These are phyloP conservation scores for Mizuhopecten yessoensis DNA, from an alignment of 1,140 invertebrate genomes.

Conservation along the genomic window DNA sequence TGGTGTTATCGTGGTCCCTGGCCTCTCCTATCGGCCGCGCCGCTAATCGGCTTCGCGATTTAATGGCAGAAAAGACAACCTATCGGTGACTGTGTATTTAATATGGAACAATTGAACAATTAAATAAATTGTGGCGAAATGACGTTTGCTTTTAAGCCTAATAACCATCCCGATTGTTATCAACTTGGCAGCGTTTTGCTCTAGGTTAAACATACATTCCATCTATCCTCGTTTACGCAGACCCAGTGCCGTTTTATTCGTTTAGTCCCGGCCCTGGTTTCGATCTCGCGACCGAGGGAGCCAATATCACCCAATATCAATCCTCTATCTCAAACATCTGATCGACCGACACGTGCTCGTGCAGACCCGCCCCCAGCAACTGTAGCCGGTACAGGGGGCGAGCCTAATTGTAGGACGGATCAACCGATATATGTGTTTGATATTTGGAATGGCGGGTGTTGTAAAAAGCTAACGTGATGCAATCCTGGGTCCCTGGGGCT, in stretches of 20 bases:
- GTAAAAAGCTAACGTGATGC: slow-evolving; percentile 17
- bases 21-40: slow-evolving; percentile 8
- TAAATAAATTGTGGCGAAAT: slow-evolving; percentile 39
- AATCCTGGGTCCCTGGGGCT: not conserved
- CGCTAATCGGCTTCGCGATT: slow-evolving; percentile 24
- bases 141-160: slow-evolving; percentile 38
- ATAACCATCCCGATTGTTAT: slow-evolving; percentile 8
- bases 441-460: slow-evolving; percentile 23
- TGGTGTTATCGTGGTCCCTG: not conserved
- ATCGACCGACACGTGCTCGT: slow-evolving; percentile 21
- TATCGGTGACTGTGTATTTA: slow-evolving; percentile 33
- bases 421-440: not conserved
- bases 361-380: slow-evolving; percentile 13
- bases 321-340: not conserved
- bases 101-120: slow-evolving; percentile 36
- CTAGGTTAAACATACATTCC: not conserved
- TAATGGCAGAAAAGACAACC: slow-evolving; percentile 37
- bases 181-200: slow-evolving; percentile 23
- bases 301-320: not conserved
- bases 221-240: slow-evolving; percentile 1
- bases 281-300: slow-evolving; percentile 30
- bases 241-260: slow-evolving; percentile 21
- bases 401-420: slow-evolving; percentile 5
- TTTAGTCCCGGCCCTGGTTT: slow-evolving; percentile 23
- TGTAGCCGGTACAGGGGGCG: not conserved